Percentiles rank a stretch among this genome's conserved stretches.
Evolutionary conservation across 2,888 invertebrate species (phyloP).

Genomic region (Drosophila anomalata): DNA sequence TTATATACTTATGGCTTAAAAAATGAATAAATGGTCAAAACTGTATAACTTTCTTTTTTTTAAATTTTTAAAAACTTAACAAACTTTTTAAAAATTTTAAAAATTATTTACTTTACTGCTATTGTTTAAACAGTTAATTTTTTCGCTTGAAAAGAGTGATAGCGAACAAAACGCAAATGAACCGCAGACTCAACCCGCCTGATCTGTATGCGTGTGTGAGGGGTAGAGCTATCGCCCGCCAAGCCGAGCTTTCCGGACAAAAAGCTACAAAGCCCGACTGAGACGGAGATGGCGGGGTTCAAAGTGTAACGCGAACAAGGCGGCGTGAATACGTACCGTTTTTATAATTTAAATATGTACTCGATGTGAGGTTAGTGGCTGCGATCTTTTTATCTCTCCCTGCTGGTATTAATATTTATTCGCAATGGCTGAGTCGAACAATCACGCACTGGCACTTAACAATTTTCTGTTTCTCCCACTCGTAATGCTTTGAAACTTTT

Average conservation of each 20-base stretch:
- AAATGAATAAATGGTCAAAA: background rate
- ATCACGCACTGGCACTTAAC: constrained; percentile 31
- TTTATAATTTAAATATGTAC: constrained; percentile 36
- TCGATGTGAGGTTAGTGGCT: constrained; percentile 31
- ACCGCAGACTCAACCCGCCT: constrained; percentile 49
- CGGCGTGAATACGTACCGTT: constrained; percentile 64
- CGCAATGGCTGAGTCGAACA: constrained; percentile 1
- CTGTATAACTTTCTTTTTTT: background rate
- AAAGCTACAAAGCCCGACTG: constrained; percentile 16
- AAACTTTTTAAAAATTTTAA: background rate
- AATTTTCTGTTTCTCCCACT: constrained; percentile 16
- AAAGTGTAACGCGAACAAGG: constrained; percentile 56
- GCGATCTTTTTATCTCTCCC: constrained; percentile 14
- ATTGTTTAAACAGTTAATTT: constrained; percentile 54
- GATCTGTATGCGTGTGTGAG: constrained; percentile 41
- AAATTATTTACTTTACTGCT: background rate
- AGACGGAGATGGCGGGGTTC: constrained; percentile 36
- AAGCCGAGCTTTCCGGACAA: constrained; percentile 52
- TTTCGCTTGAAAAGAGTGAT: constrained; percentile 23
- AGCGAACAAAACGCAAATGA: constrained; percentile 47
- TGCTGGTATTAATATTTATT: constrained; percentile 19
- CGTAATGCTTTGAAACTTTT: constrained; percentile 1
- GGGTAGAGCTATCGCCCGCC: constrained; percentile 24
- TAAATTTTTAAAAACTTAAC: background rate
- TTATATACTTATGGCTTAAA: too few species aligned